These are phyloP conservation scores for Drosophila aff. DNA, from an alignment of 1,140 invertebrate genomes.

Conservation along the genomic window DNA sequence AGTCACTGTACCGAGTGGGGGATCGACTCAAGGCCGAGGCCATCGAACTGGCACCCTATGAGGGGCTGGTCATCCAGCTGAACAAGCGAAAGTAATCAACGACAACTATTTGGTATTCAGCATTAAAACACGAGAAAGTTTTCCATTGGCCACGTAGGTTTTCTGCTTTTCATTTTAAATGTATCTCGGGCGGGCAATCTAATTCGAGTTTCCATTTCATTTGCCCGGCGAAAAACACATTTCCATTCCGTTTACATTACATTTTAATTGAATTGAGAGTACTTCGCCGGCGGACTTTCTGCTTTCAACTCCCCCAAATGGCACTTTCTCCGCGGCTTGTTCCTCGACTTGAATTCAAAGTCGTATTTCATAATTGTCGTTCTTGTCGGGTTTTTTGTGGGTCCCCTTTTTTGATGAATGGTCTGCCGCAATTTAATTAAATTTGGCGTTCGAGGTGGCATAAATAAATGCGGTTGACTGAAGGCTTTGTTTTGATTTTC, in stretches of 20 bases:
- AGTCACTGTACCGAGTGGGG: conserved; percentile 83
- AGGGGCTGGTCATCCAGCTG: conserved; percentile 59
- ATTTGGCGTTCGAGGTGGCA: conserved; percentile 41
- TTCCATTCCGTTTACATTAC: conserved; percentile 45
- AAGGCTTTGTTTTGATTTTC: conserved; percentile 25
- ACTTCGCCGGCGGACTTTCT: conserved; percentile 32
- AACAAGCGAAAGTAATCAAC: conserved; percentile 43
- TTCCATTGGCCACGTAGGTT: conserved; percentile 20
- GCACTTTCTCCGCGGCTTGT: conserved; percentile 48
- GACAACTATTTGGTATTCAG: conserved; percentile 19
- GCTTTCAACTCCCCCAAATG: conserved; percentile 6
- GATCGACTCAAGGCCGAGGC: conserved; percentile 66
- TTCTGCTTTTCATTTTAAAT: conserved; percentile 46
- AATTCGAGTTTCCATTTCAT: conserved; percentile 61
- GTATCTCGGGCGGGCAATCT: conserved; percentile 45
- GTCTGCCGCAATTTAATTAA: conserved; percentile 69
- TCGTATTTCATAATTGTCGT: conserved; percentile 71
- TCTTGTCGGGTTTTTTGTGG: conserved; percentile 28
- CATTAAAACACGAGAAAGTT: conserved; percentile 28
- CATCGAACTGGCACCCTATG: conserved; percentile 49
- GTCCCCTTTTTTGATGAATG: conserved; percentile 49
- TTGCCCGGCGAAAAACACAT: conserved; percentile 41
- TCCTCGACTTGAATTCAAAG: conserved; percentile 25
- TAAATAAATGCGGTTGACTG: conserved; percentile 32
- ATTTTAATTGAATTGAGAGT: conserved; percentile 70